Percentiles rank a stretch among this genome's conserved stretches.
Conservation (phyloP, 1,140 invertebrate species). For the Oryctes rhinoceros region DNA sequence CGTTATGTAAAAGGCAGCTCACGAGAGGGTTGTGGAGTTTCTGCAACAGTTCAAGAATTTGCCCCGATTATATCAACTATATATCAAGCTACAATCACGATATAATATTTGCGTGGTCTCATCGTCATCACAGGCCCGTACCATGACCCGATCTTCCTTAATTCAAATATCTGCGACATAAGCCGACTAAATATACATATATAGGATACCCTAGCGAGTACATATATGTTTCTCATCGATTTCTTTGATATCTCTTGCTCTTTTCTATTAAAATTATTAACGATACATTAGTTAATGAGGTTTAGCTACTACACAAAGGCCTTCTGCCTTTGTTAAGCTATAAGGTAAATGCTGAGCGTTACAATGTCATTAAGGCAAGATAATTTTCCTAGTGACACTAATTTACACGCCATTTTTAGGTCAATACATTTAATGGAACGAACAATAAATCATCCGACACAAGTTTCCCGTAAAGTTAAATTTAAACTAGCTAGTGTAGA, state of each 20-base stretch:
- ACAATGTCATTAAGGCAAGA: neutral
- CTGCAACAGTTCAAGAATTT: slow-evolving; percentile 24
- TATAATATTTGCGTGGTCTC: slow-evolving; percentile 58
- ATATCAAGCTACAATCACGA: slow-evolving; percentile 58
- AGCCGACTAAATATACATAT: slow-evolving; percentile 47
- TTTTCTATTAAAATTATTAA: slow-evolving; percentile 11
- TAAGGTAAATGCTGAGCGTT: neutral
- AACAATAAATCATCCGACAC: neutral
- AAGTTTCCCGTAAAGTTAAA: too few species aligned
- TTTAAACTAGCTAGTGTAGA: too few species aligned
- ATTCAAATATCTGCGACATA: slow-evolving; percentile 53
- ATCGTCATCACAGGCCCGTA: slow-evolving; percentile 52
- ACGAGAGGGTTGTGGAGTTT: neutral
- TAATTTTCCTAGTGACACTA: neutral
- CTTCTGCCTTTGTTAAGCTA: neutral
- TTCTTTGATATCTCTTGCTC: slow-evolving; percentile 40
- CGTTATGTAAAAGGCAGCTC: neutral
- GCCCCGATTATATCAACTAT: slow-evolving; percentile 42
- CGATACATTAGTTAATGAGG: slow-evolving; percentile 28
- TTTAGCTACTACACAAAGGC: neutral
- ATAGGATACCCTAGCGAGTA: neutral
- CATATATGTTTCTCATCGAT: slow-evolving; percentile 44
- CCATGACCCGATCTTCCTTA: slow-evolving; percentile 56
- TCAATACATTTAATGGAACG: slow-evolving; percentile 1
- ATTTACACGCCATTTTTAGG: neutral